Evolutionary conservation across 30 jellyfish, hydroid and myxozoan genomes (phyloP), one percentile per base, ranked within the genome.

Genomic region (Aurelia coerulea): DNA sequence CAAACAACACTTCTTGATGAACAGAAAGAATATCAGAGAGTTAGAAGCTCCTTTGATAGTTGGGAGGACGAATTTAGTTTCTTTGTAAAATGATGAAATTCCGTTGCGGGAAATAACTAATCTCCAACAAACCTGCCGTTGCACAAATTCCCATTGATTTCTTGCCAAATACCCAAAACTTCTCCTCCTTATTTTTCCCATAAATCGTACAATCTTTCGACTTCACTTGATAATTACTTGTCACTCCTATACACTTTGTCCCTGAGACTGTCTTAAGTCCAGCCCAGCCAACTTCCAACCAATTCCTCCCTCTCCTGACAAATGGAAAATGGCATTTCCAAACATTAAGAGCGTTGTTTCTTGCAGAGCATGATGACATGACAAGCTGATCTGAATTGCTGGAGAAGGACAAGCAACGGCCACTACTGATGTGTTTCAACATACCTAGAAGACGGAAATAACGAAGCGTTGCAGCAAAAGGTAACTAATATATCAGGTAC

Each of bases 211-310:
- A 80, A 52, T 80, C 90, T 50, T 80, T 80, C 29, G 90, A 51
- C 53, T 56, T 80, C 64, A 80, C 90, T 67, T 10, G 39, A 15
- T 49, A 56, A 54, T 68, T 76, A 17, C 68, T 80, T 31, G 90
- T 80, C 37, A 80, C 90, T 16, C 82, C 62, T 19, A 80, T 15
- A 64, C 90, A 80, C 52, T 67, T 65, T 49, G 83, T 65, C 1
- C 83, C 90, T 10, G 80, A 69, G 9, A 32, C 90, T 5, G 76
- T 67, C 50, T 64, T 67, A 31, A 80, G 33, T 35, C 90, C 90
- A 5, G 90, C 90, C 90, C 90, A 80, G 67, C 69, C 90, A 10
- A 74, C 41, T 67, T 80, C 90, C 19, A 80, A 64, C 90, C 90
- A 80, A 13, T 64, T 41, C 39, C 58, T 80, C 23, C 90, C 90